A percentile compares a stretch with the other conserved stretches of the same genome.
phyloP scores from a whole-genome alignment of 2,797 vertebrate genomes.

The Neomorphus geoffroyi region DNA sequence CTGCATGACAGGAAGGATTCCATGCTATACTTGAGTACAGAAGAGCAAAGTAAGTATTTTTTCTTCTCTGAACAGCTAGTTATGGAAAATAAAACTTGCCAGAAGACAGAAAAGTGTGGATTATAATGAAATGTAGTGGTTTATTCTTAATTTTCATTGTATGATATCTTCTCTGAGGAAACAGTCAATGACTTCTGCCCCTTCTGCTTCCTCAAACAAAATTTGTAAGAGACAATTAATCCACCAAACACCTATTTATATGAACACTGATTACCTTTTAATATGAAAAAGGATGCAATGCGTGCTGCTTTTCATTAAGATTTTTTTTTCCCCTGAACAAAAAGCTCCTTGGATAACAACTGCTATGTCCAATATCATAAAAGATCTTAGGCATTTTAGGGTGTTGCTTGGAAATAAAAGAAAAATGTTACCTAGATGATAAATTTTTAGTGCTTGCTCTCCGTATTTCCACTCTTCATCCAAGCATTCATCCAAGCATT shows the following conservation, averaged over 20 bases:
- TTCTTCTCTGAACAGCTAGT: neutral
- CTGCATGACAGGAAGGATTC: neutral
- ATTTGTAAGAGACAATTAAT: neutral
- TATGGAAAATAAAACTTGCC: neutral
- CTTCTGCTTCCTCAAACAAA: neutral
- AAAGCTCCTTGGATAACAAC: neutral
- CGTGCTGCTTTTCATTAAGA: neutral
- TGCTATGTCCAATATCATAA: neutral
- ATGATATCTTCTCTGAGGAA: neutral
- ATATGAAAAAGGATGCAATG: neutral
- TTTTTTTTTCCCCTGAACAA: neutral
- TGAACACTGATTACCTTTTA: neutral
- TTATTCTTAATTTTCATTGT: conserved; percentile 7
- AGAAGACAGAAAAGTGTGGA: neutral
- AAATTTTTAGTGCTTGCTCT: neutral
- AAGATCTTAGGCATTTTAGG: neutral
- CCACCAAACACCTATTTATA: neutral
- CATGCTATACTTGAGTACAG: neutral
- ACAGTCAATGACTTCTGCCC: neutral
- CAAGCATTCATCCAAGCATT: neutral
- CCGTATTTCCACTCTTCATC: neutral
- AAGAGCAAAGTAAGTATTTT: neutral
- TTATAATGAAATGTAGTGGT: neutral
- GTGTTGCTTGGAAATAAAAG: neutral
- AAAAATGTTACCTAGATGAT: neutral